phyloP scores from a whole-genome alignment of 35 echinoderm and acorn worm species.

The Apostichopus parvimensis region DNA sequence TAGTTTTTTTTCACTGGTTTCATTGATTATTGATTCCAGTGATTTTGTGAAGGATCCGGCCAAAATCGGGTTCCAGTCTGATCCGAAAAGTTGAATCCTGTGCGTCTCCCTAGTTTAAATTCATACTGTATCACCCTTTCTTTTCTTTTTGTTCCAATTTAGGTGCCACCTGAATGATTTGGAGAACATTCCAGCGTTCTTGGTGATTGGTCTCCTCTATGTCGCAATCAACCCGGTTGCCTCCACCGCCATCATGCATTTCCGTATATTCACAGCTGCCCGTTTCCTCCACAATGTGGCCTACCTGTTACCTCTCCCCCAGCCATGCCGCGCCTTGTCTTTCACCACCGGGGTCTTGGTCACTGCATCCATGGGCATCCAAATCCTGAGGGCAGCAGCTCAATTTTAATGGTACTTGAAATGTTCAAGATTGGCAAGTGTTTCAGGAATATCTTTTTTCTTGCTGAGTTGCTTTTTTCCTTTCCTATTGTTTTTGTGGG shows the following conservation, averaged over 20 bases:
- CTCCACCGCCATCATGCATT: conserved; percentile 59
- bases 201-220: conserved; percentile 75
- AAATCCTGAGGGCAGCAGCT: conserved; percentile 39
- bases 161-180: conserved; percentile 91
- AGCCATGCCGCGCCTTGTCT: conserved; percentile 59
- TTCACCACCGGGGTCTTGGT: conserved; percentile 47
- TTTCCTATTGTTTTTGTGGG: too few relatives aligned
- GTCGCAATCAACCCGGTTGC: conserved; percentile 53
- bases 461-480: too few relatives aligned
- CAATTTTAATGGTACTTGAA: conserved; percentile 8
- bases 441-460: too few relatives aligned
- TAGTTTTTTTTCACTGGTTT: too few relatives aligned
- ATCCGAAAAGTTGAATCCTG: too few relatives aligned
- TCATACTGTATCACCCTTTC: neutral
- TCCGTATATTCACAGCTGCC: conserved; percentile 63
- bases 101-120: neutral
- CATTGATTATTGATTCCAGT: too few relatives aligned
- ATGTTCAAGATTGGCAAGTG: too few relatives aligned
- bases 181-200: conserved; percentile 82
- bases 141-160: conserved; percentile 10
- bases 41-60: too few relatives aligned
- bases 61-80: too few relatives aligned
- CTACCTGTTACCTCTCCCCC: conserved; percentile 78
- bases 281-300: conserved; percentile 77
- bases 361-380: conserved; percentile 69